Percentiles rank a stretch among this genome's conserved stretches.
phyloP scores from a whole-genome alignment of 2,797 vertebrate genomes.

The Esox masquinongy region DNA sequence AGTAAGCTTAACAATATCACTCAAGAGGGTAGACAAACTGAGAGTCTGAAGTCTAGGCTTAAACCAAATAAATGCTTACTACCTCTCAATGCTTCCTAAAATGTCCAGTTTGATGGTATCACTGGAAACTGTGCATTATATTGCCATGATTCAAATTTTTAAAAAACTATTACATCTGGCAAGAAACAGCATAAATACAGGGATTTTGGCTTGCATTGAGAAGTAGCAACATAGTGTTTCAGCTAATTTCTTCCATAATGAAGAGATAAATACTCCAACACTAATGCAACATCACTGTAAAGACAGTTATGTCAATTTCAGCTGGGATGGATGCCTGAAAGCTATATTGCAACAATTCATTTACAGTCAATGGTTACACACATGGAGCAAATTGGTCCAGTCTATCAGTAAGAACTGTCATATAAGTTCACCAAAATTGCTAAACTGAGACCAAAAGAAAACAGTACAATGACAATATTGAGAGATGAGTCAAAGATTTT shows the following conservation, averaged over 20 bases:
- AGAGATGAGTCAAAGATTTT: not conserved
- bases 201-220: conserved; percentile 26
- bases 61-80: conserved; percentile 49
- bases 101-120: conserved; percentile 59
- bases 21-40: not conserved
- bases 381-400: conserved; percentile 29
- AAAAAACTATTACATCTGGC: not conserved
- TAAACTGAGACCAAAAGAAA: not conserved
- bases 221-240: conserved; percentile 22
- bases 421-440: conserved; percentile 8
- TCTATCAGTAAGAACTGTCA: conserved; percentile 62
- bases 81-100: conserved; percentile 57
- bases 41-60: not conserved
- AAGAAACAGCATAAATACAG: conserved; percentile 14
- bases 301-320: conserved; percentile 2
- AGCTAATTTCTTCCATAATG: conserved; percentile 41
- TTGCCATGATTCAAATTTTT: conserved; percentile 26
- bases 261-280: conserved; percentile 23
- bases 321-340: conserved; percentile 13
- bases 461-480: not conserved
- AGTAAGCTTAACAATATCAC: not conserved
- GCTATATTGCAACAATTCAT: conserved; percentile 37
- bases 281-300: conserved; percentile 34
- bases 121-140: conserved; percentile 39
- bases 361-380: conserved; percentile 42